Evolutionary conservation across 2,888 invertebrate species (phyloP).

Genomic region (Clunio marinus): DNA sequence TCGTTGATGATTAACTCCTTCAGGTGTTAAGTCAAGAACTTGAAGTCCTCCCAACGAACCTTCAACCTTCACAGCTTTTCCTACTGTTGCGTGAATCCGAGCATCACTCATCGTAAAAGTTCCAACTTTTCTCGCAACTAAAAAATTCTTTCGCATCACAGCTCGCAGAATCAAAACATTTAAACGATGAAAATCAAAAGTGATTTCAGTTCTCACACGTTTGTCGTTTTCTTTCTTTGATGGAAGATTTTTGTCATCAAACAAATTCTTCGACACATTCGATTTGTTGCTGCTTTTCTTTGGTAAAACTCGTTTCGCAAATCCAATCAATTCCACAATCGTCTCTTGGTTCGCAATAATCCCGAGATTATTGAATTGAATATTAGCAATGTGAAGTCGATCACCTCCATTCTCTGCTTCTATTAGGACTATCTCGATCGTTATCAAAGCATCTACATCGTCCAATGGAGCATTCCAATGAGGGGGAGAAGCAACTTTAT

Average conservation of each 20-base stretch:
- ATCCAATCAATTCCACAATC: slow-evolving; percentile 87
- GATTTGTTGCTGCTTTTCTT: slow-evolving; percentile 44
- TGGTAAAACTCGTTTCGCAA: slow-evolving; percentile 69
- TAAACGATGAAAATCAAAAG: slow-evolving; percentile 88
- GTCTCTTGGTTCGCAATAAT: slow-evolving; percentile 96
- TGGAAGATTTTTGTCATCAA: slow-evolving; percentile 41
- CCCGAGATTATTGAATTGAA: slow-evolving; percentile 90
- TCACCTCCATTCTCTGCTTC: slow-evolving; percentile 48
- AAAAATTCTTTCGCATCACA: slow-evolving; percentile 64
- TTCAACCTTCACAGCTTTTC: slow-evolving; percentile 63
- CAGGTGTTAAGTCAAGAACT: slow-evolving; percentile 80
- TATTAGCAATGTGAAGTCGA: slow-evolving; percentile 70
- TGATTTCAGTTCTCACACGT: slow-evolving; percentile 64
- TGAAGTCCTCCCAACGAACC: slow-evolving; percentile 92
- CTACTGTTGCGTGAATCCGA: slow-evolving; percentile 77
- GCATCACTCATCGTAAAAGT: slow-evolving; percentile 91
- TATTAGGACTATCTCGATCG: slow-evolving; percentile 76
- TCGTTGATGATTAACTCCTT: slow-evolving; percentile 76
- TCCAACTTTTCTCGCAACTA: slow-evolving; percentile 82
- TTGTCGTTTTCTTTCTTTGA: not conserved
- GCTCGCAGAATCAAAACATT: slow-evolving; percentile 83
- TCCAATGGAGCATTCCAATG: slow-evolving; percentile 45
- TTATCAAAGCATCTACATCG: slow-evolving; percentile 69
- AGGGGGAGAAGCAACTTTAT: slow-evolving; percentile 42
- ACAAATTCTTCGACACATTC: slow-evolving; percentile 43